Evolutionary conservation across 1,140 invertebrate species (phyloP).

Genomic region (Drosophila arizonae): DNA sequence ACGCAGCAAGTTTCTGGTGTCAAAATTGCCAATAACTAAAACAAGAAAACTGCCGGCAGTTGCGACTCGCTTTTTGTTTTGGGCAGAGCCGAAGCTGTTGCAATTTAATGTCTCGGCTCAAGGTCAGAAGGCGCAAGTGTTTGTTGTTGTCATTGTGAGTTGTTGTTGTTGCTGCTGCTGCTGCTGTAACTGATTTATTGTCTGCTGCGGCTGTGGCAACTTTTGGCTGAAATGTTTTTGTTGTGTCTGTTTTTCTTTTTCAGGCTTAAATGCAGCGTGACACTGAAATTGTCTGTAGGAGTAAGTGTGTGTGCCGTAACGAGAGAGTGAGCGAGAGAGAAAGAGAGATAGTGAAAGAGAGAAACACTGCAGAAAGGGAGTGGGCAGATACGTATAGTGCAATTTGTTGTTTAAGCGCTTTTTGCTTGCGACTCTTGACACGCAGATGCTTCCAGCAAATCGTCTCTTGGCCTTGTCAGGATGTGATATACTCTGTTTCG

Average conservation of each 20-base stretch:
- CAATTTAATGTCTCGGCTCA: constrained; percentile 64
- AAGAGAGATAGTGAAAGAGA: background rate
- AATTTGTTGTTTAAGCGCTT: constrained; percentile 7
- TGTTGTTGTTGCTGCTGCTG: constrained; percentile 37
- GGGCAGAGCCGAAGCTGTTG: constrained; percentile 39
- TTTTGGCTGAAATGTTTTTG: constrained; percentile 33
- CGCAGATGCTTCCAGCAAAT: constrained; percentile 15
- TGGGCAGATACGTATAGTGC: background rate
- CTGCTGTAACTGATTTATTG: constrained; percentile 56
- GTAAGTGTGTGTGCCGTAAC: background rate
- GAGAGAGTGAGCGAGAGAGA: background rate
- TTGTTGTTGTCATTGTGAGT: constrained; percentile 30
- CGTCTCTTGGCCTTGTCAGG: constrained; percentile 56
- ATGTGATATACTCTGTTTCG: constrained; percentile 31
- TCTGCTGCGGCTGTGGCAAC: constrained; percentile 35
- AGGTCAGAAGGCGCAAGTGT: constrained; percentile 58
- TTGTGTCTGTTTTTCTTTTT: constrained; percentile 30
- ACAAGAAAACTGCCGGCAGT: constrained; percentile 29
- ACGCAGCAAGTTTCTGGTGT: constrained; percentile 6
- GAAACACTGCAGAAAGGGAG: background rate
- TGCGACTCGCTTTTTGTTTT: constrained; percentile 19
- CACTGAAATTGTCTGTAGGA: constrained; percentile 57
- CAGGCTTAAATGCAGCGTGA: constrained; percentile 50
- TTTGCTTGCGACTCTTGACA: constrained; percentile 17
- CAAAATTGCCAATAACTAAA: constrained; percentile 45